Percentiles rank a stretch among this genome's conserved stretches.
phyloP scores from a whole-genome alignment of 2,888 invertebrate species.

The Acanthococcus lagerstroemiae region DNA sequence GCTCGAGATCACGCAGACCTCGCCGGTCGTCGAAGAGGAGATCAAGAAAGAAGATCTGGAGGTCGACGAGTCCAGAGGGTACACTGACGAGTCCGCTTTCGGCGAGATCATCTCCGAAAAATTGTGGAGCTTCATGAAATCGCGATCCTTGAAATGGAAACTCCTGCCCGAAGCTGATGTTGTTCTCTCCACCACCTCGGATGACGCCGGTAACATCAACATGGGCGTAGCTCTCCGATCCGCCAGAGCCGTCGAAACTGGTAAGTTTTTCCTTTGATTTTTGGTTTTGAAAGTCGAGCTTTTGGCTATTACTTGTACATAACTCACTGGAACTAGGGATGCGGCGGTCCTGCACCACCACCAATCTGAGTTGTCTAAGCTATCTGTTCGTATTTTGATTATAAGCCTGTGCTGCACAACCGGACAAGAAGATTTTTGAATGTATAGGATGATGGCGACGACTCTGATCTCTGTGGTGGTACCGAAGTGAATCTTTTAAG shows the following conservation, averaged over 20 bases:
- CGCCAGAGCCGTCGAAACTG: constrained; percentile 35
- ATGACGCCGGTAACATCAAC: constrained; percentile 56
- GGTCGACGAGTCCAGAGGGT: constrained; percentile 40
- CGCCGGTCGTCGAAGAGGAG: constrained; percentile 47
- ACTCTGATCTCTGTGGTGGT: too few relatives aligned
- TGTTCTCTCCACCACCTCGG: constrained; percentile 58
- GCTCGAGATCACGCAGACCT: constrained; percentile 57
- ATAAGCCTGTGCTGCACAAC: too few relatives aligned
- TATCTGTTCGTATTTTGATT: too few relatives aligned
- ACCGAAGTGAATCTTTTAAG: too few relatives aligned
- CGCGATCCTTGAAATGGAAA: constrained; percentile 66
- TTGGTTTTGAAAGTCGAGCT: too few relatives aligned
- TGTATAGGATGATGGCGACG: too few relatives aligned
- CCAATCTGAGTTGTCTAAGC: too few relatives aligned
- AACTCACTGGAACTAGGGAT: too few relatives aligned
- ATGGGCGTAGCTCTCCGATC: constrained; percentile 43
- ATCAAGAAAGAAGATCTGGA: constrained; percentile 41
- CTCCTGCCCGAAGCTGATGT: constrained; percentile 68
- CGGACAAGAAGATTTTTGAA: too few relatives aligned
- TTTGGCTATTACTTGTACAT: too few relatives aligned
- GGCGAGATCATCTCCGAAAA: constrained; percentile 60
- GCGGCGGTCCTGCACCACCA: too few relatives aligned
- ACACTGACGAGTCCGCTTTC: constrained; percentile 49
- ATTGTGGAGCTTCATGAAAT: constrained; percentile 62
- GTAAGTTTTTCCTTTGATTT: too few relatives aligned